These are phyloP conservation scores for Aselliscus stoliczkanus DNA, from an alignment of 2,797 vertebrate species.

Conservation along the genomic window DNA sequence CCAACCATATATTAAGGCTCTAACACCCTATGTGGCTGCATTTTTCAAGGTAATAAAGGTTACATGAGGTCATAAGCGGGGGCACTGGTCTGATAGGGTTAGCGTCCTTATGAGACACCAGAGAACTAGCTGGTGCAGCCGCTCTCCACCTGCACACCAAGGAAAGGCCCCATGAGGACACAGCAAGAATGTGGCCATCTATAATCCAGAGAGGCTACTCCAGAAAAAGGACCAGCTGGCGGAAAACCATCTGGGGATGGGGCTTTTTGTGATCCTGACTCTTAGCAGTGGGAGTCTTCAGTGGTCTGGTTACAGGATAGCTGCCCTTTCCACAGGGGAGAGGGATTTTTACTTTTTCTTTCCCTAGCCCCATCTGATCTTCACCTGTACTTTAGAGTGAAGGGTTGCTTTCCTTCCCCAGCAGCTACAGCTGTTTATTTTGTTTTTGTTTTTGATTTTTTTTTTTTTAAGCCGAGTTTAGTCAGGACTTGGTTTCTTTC, in stretches of 20 bases:
- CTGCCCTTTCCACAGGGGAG: not conserved
- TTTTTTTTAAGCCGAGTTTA: not conserved
- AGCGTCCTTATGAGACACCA: not conserved
- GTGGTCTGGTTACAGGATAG: not conserved
- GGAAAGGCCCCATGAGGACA: not conserved
- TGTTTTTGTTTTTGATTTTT: too few relatives aligned
- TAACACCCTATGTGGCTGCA: not conserved
- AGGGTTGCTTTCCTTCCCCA: not conserved
- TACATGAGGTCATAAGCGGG: not conserved
- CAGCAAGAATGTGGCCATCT: not conserved
- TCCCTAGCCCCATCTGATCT: not conserved
- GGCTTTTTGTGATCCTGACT: not conserved
- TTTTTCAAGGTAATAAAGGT: not conserved
- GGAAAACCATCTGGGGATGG: not conserved
- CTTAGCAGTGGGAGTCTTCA: not conserved
- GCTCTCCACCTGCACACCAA: not conserved
- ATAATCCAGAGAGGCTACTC: not conserved
- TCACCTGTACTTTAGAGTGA: not conserved
- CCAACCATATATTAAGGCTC: not conserved
- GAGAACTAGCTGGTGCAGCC: not conserved
- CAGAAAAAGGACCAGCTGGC: too few relatives aligned
- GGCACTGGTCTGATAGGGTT: not conserved
- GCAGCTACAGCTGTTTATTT: not conserved
- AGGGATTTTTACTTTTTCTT: not conserved
- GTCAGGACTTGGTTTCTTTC: not conserved